phyloP scores from a whole-genome alignment of 2,888 invertebrate species.

The Leucoptera coffeella region DNA sequence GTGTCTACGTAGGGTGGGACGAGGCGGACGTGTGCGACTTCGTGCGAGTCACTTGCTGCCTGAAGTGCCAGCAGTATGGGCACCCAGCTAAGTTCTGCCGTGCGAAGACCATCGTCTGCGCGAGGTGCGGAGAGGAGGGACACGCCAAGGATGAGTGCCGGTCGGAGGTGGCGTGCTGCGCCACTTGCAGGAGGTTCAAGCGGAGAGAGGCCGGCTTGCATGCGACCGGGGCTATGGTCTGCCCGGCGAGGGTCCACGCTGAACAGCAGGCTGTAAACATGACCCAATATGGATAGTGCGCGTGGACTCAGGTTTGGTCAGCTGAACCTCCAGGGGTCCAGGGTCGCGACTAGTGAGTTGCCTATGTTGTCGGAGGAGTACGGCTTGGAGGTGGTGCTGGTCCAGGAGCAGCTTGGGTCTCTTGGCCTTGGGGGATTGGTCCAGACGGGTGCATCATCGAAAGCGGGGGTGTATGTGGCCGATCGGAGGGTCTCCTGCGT shows the following conservation, averaged over 20 bases:
- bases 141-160: conserved; percentile 7
- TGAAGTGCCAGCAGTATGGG: conserved; percentile 13
- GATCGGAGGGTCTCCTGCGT: conserved; percentile 4
- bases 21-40: conserved; percentile 4
- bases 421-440: background rate
- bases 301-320: conserved; percentile 7
- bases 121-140: conserved; percentile 8
- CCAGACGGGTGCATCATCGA: conserved; percentile 4
- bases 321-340: conserved; percentile 8
- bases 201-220: conserved; percentile 5
- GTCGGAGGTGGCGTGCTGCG: conserved; percentile 3
- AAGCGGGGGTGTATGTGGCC: conserved; percentile 7
- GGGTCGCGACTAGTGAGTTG: conserved; percentile 8
- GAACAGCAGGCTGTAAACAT: conserved; percentile 4
- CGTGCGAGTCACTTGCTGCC: conserved; percentile 8
- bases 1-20: conserved; percentile 8
- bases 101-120: conserved; percentile 5
- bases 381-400: conserved; percentile 8
- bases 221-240: conserved; percentile 6
- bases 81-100: conserved; percentile 12
- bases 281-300: conserved; percentile 6
- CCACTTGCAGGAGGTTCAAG: conserved; percentile 9
- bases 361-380: conserved; percentile 5
- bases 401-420: conserved; percentile 12
- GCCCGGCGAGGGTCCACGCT: conserved; percentile 8